Evolutionary conservation across 2,113 vertebrate species (phyloP), one percentile per base, ranked within the genome.

Genomic region (Anser cygnoides): DNA sequence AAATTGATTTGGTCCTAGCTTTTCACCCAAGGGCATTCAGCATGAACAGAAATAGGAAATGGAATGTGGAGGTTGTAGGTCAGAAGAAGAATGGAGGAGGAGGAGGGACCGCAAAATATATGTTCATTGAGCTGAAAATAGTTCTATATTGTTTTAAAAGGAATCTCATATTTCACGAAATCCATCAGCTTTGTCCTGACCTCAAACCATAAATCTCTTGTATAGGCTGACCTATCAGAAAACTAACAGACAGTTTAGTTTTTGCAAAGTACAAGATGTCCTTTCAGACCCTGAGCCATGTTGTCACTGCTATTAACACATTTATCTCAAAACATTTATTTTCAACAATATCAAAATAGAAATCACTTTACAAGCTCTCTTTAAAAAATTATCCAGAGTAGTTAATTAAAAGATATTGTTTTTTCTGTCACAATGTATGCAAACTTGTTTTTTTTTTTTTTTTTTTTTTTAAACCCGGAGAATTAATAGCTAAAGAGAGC

Each of bases 81-180:
- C 59, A 93, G 81, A 84, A 92, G 73, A 94, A 50, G 39, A 82
- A 84, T 84, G 65, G 61, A 91, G 43, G 58, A 92, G 80, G 59
- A 90, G 66, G 28, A 88, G 31, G 33, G 57, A 77, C 80, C 63
- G 52, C 76, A 92, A 90, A 97, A 88, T 92, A 57, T 52, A 68
- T 87, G 46, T 84, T 96, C 88, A 92, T 78, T 94, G 76, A 85
- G 65, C 70, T 86, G 76, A 92, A 96, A 95, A 90, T 90, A 90
- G 76, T 25, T 94, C 85, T 94, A 9, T 86, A 78, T 96, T 93
- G 86, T 94, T 96, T 92, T 93, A 90, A 95, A 94, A 92, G 15
- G 54, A 82, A 58, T 65, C 54, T 86, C 73, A 35, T 93, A 92
- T 92, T 93, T 95, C 61, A 93, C 75, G 9, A 87, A 74, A 89